phyloP scores from a whole-genome alignment of 2,797 vertebrate species.

The Eulemur mongoz region DNA sequence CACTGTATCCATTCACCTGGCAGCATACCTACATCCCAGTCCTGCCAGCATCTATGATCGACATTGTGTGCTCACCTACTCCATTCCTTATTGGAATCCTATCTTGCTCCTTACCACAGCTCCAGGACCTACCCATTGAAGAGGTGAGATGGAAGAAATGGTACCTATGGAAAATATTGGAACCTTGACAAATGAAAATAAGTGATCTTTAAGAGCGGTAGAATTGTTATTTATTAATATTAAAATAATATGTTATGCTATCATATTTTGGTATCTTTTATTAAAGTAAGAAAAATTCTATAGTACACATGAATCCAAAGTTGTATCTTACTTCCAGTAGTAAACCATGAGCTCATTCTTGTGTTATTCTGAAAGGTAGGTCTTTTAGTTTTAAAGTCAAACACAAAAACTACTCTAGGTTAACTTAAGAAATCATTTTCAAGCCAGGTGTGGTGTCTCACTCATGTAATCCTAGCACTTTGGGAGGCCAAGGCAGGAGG shows the following conservation, averaged over 20 bases:
- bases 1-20: slow-evolving; percentile 97
- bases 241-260: background rate
- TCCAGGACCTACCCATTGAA: slow-evolving; percentile 96
- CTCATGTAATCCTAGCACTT: too few relatives aligned
- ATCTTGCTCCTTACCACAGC: slow-evolving; percentile 92
- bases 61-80: slow-evolving; percentile 98
- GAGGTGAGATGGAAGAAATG: slow-evolving; percentile 88
- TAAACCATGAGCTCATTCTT: background rate
- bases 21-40: slow-evolving; percentile 98
- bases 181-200: background rate
- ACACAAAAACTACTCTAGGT: background rate
- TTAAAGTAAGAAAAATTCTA: background rate
- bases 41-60: slow-evolving; percentile 95
- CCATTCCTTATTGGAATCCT: slow-evolving; percentile 97
- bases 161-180: background rate
- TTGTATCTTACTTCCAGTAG: background rate
- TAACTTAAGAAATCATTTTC: background rate
- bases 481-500: background rate
- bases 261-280: background rate
- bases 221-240: background rate
- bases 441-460: background rate
- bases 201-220: background rate
- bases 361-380: slow-evolving; percentile 2
- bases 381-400: background rate
- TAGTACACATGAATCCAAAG: background rate